A percentile compares a stretch with the other conserved stretches of the same genome.
These are phyloP conservation scores for Champsocephalus esox DNA, from an alignment of 2,797 vertebrate genomes.

Conservation along the genomic window DNA sequence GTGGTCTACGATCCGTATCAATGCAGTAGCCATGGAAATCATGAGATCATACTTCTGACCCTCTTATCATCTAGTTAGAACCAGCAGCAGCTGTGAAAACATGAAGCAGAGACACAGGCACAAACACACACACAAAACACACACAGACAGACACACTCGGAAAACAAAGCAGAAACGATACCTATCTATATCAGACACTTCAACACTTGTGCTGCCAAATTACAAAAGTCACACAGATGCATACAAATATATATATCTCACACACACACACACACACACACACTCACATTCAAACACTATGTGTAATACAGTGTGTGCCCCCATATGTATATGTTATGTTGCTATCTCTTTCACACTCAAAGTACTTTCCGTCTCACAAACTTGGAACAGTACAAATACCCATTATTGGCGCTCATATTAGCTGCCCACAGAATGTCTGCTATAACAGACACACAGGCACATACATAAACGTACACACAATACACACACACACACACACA, in stretches of 20 bases:
- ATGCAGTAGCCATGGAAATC: constrained; percentile 70
- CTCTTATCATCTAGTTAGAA: constrained; percentile 66
- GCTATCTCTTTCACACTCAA: too few relatives aligned
- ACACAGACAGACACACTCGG: not conserved
- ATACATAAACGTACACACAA: not conserved
- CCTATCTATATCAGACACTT: constrained; percentile 32
- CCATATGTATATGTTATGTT: too few relatives aligned
- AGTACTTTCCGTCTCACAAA: not conserved
- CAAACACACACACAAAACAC: not conserved
- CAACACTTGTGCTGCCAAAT: constrained; percentile 35
- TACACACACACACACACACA: not conserved
- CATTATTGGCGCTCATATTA: constrained; percentile 18
- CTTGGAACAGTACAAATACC: constrained; percentile 42
- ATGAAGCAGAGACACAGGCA: constrained; percentile 32
- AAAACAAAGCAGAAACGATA: constrained; percentile 41
- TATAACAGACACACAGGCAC: constrained; percentile 1
- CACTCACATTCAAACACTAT: constrained; percentile 21
- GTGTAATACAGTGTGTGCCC: not conserved
- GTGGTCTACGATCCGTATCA: constrained; percentile 65
- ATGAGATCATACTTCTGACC: constrained; percentile 71
- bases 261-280: not conserved
- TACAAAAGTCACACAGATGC: constrained; percentile 20
- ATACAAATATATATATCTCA: constrained; percentile 10
- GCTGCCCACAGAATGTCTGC: constrained; percentile 12
- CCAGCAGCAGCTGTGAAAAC: constrained; percentile 76